A percentile compares a stretch with the other conserved stretches of the same genome.
These are phyloP conservation scores for Entelurus aequoreus DNA, from an alignment of 2,113 vertebrate species.

Conservation along the genomic window DNA sequence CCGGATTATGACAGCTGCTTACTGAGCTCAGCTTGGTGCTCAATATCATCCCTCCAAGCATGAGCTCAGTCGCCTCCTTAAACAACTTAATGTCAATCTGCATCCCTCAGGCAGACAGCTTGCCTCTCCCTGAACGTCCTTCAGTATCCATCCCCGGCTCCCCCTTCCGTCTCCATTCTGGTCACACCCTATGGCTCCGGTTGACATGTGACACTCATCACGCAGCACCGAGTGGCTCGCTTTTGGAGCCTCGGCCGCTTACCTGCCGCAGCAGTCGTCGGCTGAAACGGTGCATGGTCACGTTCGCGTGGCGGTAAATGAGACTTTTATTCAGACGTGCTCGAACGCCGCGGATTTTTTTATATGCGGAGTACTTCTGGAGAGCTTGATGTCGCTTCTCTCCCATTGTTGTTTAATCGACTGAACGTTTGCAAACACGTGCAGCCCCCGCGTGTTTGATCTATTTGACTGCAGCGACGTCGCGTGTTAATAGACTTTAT, in stretches of 20 bases:
- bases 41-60: slow-evolving; percentile 35
- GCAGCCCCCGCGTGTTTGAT: background rate
- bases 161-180: slow-evolving; percentile 20
- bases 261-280: slow-evolving; percentile 37
- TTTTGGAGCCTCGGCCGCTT: slow-evolving; percentile 14
- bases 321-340: slow-evolving; percentile 36
- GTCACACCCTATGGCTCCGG: slow-evolving; percentile 32
- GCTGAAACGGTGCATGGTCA: slow-evolving; percentile 26
- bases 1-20: slow-evolving; percentile 22
- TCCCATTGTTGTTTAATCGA: slow-evolving; percentile 7
- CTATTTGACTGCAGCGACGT: slow-evolving; percentile 10
- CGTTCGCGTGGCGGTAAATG: slow-evolving; percentile 32
- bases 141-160: background rate
- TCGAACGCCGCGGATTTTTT: background rate
- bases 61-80: slow-evolving; percentile 14
- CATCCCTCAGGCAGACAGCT: slow-evolving; percentile 11
- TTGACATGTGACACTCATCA: slow-evolving; percentile 39
- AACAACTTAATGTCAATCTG: slow-evolving; percentile 16
- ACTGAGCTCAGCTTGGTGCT: slow-evolving; percentile 18
- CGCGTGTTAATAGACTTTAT: slow-evolving; percentile 1
- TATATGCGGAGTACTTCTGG: background rate
- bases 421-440: background rate
- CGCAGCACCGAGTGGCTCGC: slow-evolving; percentile 13
- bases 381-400: background rate
- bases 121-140: slow-evolving; percentile 2